A percentile compares a stretch with the other conserved stretches of the same genome.
Conservation (phyloP, 2,113 vertebrate genomes). For the Gymnorhina tibicen region DNA sequence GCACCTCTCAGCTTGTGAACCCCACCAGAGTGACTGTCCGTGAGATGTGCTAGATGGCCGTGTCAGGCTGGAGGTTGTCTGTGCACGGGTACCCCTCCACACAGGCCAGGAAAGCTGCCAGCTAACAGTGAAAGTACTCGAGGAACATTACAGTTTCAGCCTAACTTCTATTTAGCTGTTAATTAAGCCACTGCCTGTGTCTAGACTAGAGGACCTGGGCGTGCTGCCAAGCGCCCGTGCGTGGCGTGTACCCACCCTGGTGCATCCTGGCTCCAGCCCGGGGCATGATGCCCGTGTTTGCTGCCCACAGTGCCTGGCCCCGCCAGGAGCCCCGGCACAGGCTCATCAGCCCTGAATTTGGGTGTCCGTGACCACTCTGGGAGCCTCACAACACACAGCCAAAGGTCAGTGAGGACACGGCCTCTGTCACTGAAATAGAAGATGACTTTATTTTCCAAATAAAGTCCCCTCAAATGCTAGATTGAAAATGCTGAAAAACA, state of each 20-base stretch:
- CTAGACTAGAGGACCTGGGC: neutral
- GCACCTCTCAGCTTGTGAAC: neutral
- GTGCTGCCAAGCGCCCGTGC: neutral
- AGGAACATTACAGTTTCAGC: slow-evolving; percentile 8
- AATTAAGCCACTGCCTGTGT: slow-evolving; percentile 5
- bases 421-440: neutral
- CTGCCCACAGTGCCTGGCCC: rapidly evolving
- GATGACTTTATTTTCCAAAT: neutral
- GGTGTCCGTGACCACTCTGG: rapidly evolving
- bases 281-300: rapidly evolving
- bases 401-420: neutral
- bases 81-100: neutral
- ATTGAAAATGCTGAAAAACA: neutral
- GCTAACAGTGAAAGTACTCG: neutral
- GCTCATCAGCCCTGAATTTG: rapidly evolving
- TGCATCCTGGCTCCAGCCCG: neutral
- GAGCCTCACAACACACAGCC: rapidly evolving
- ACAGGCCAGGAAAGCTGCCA: neutral
- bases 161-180: slow-evolving; percentile 9
- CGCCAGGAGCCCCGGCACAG: rapidly evolving
- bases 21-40: rapidly evolving
- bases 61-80: rapidly evolving
- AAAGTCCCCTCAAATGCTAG: neutral
- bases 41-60: rapidly evolving
- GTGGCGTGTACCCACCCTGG: neutral